Evolutionary conservation across 2,888 invertebrate species (phyloP), one percentile per base, ranked within the genome.

Genomic region (Pterobdella sp.): DNA sequence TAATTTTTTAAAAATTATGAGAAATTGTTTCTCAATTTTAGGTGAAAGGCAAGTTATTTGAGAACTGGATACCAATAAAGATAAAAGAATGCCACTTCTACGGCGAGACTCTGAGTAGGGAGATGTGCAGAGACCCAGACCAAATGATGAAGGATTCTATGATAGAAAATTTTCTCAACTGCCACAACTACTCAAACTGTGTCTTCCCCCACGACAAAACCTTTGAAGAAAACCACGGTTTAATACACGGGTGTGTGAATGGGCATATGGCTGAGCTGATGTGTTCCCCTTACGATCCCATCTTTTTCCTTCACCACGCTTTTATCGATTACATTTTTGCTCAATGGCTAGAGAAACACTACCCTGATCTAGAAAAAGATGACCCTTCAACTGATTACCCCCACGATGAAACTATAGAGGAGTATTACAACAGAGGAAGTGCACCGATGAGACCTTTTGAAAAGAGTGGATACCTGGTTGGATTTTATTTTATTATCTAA

Each of bases 281-380:
- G 1, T 78, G 80, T 0, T 80, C 83, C 0, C 82, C 82, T 1
- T 81, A 80, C 68, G 83, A 83, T 75, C 83, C 83, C 0, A 76
- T 81, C 32, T 84, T 83, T 76, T 83, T 78, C 77, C 73, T 83
- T 36, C 81, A 81, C 72, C 83, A 83, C 74, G 77, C 79, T 18
- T 83, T 81, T 74, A 79, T 82, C 18, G 83, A 83, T 75, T 76
- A 79, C 34, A 73, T 83, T 4, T 84, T 82, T 82, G 82, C 84
- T 72, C 74, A 80, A 4, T 52, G 49, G 37, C 31, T 69, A 52
- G 22, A 26, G n/a, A 69, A 52, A 49, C 26, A 37, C 32, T 69
- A 42, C 32, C 69, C 69, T 22, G 69, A 69, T 22, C 31, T 52
- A 0, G 3, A n/a, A 3, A 56, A 22, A n/a, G 60, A 56, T n/a